phyloP scores from a whole-genome alignment of 2,113 vertebrate genomes.

The Leucoraja erinaceus region DNA sequence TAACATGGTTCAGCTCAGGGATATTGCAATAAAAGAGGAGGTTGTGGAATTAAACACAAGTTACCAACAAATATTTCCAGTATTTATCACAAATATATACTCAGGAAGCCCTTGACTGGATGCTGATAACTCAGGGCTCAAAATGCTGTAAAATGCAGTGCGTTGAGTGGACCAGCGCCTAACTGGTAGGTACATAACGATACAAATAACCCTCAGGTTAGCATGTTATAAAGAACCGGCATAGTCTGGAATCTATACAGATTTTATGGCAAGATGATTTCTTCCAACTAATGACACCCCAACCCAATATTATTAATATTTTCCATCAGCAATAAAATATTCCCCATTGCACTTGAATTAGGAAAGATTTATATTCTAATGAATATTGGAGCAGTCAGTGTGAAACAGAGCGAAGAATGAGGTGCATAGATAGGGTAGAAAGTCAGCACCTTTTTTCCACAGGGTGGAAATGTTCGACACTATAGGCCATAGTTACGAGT shows the following conservation, averaged over 20 bases:
- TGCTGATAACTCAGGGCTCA: background rate
- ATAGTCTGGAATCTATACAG: background rate
- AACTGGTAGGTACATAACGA: background rate
- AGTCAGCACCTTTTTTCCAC: no score
- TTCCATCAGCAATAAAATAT: background rate
- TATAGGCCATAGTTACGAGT: no score
- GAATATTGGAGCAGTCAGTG: background rate
- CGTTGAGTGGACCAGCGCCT: background rate
- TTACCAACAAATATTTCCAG: background rate
- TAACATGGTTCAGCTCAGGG: background rate
- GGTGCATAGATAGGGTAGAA: no score
- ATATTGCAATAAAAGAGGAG: background rate
- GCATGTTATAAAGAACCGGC: background rate
- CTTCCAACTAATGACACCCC: background rate
- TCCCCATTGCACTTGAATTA: background rate
- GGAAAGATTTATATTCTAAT: background rate
- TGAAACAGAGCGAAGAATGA: background rate
- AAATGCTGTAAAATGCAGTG: background rate
- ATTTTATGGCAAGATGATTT: background rate
- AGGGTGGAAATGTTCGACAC: no score
- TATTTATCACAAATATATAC: background rate
- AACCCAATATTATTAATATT: background rate
- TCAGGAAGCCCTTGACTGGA: conserved; percentile 26
- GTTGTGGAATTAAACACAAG: no score
- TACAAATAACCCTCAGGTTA: background rate